phyloP scores from a whole-genome alignment of 92 coral and sea anemone species.

The Montipora capitata region DNA sequence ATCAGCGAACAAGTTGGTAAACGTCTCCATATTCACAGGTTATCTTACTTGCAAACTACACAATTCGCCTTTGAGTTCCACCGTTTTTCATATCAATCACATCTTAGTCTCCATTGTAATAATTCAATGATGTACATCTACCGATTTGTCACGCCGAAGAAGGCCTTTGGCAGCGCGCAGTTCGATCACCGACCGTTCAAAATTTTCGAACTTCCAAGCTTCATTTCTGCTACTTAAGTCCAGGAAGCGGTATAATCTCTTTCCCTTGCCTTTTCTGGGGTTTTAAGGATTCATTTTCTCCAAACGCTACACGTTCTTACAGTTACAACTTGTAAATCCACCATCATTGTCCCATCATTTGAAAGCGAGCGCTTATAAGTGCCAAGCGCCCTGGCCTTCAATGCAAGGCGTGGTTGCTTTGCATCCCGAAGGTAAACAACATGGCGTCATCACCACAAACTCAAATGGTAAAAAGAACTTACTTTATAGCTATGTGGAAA shows the following conservation, averaged over 20 bases:
- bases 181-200: background rate
- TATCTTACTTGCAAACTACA: background rate
- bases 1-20: slow-evolving; percentile 83
- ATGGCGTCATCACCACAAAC: slow-evolving; percentile 38
- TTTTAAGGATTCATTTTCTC: background rate
- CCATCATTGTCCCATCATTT: background rate
- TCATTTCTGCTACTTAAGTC: background rate
- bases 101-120: too few relatives aligned
- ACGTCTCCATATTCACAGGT: slow-evolving; percentile 74
- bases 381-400: slow-evolving; percentile 22
- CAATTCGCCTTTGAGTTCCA: background rate
- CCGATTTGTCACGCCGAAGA: background rate
- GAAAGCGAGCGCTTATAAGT: slow-evolving; percentile 25
- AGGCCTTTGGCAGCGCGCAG: too few relatives aligned
- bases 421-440: background rate
- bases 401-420: slow-evolving; percentile 26
- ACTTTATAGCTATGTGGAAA: background rate
- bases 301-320: background rate
- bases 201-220: background rate
- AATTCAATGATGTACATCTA: background rate
- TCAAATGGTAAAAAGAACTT: slow-evolving; percentile 24
- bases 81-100: background rate
- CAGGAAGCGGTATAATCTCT: background rate
- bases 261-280: background rate
- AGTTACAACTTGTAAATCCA: background rate